Evolutionary conservation across 2,888 invertebrate species (phyloP), one percentile per base, ranked within the genome.

Genomic region (Cenopis cana): DNA sequence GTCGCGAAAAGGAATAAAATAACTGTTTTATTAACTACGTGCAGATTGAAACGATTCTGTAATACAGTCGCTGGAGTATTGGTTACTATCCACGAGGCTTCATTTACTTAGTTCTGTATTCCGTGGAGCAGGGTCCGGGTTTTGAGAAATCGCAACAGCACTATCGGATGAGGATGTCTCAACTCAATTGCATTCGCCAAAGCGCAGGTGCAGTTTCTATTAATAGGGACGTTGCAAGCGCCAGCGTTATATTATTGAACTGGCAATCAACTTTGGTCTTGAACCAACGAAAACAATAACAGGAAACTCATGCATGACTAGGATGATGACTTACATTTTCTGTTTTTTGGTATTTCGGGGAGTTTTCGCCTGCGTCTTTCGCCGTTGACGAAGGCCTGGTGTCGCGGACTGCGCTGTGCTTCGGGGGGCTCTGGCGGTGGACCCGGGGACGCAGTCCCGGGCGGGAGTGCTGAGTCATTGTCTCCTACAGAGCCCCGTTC

Each of bases 341-440:
- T 97, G 82, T 96, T 96, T 88, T 97, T 98, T 6, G 98, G 98
- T 80, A 98, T 98, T 91, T 98, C 98, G 46, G 98, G 98, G 33
- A 98, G 93, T 91, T 97, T 97, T 90, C 98, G 94, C 80, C 98
- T 94, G 81, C 96, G 94, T 75, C 97, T 94, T 84, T 96, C 96
- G 12, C 93, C 93, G 74, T 85, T 93, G 74, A 83, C 85, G 65
- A 90, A 89, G 20, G 84, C 82, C 78, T 89, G 90, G 72, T 90
- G 89, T 64, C 87, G 84, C n/a, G 89, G 89, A 76, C 88, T 91
- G 38, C 86, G 80, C 74, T 83, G 90, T 68, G 80, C 77, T 67
- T 89, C 93, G 72, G 81, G 79, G 17, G 77, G 81, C 4, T 89
- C 89, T 2, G 82, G 79, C 68, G 84, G 88, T 1, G 81, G 87